Conservation (phyloP, 2,888 invertebrate species). For the Nematopogon swammerdamellus region DNA sequence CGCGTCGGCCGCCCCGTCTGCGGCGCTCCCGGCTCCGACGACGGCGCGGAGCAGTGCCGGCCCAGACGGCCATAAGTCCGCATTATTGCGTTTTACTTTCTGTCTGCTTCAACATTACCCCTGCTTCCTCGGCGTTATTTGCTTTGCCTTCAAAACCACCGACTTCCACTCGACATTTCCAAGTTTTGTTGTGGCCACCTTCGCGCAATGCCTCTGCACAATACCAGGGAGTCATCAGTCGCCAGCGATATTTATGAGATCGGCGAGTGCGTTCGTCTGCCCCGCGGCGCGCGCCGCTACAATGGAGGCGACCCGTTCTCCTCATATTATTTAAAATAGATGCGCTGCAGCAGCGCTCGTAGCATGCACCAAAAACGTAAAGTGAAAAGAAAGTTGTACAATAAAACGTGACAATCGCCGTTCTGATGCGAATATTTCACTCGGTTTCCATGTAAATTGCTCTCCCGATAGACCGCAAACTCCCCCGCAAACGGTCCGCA, state of each 20-base stretch:
- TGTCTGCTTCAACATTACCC: too few species aligned
- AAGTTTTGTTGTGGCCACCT: too few species aligned
- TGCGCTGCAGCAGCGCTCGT: neutral
- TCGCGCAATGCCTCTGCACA: neutral
- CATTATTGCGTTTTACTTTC: neutral
- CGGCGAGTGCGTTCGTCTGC: too few species aligned
- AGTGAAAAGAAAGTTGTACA: slow-evolving; percentile 30
- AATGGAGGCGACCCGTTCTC: neutral
- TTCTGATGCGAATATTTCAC: slow-evolving; percentile 46
- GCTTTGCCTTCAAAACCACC: too few species aligned
- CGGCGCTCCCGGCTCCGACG: neutral
- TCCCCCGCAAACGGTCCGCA: slow-evolving; percentile 20
- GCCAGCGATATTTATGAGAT: neutral
- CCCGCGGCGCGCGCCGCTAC: neutral
- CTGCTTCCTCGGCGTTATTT: too few species aligned
- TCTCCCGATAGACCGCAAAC: slow-evolving; percentile 17
- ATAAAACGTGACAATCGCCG: slow-evolving; percentile 47
- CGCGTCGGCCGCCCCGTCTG: neutral
- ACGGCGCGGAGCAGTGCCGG: too few species aligned
- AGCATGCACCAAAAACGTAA: neutral
- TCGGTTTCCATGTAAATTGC: slow-evolving; percentile 45
- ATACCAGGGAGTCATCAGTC: neutral
- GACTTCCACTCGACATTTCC: too few species aligned
- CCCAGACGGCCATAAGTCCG: neutral
- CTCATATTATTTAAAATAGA: neutral